Evolutionary conservation across 1,140 invertebrate species (phyloP), one percentile per base, ranked within the genome.

Genomic region (Lysiphlebus fabarum): DNA sequence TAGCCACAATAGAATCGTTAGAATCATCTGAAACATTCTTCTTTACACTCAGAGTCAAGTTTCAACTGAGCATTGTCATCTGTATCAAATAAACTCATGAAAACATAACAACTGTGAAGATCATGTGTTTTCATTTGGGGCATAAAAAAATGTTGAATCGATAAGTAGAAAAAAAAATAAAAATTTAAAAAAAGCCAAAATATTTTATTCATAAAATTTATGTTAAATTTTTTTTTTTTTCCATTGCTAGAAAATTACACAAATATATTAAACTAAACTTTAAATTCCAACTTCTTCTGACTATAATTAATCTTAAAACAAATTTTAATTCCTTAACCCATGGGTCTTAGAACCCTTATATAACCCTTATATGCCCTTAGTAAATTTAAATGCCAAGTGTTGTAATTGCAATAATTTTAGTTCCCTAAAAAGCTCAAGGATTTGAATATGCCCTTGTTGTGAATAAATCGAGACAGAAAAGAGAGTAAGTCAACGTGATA

Each of bases 401-500:
- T 11, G 60, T 72, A 71, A 74, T 74, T 74, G 65, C 64, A 68
- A 70, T 71, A 70, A 72, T 72, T 74, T 69, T 14, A 50, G 47
- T 65, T 62, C 55, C 59, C 53, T 5, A 58, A 65, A 56, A 59
- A 34, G 12, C 26, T 10, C 6, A 33, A 26, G 17, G 17, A 26
- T 26, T 26, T 26, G 17, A 26, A 26, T 10, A 57, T 62, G 58
- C 62, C 61, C 65, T 70, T 65, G 67, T 69, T 70, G 61, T 62
- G 36, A 3, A 11, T 37, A 37, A 38, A 51, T 10, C 74, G 77
- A 78, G 76, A 74, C 76, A 78, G 75, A 73, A 75, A 51, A 78
- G 71, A 71, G 67, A 75, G 75, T 80, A 80, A 77, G 76, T 80
- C 78, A 79, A 74, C 66, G 74, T 70, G 71, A 70, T 65, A 65